Base-by-base conservation (phyloP, 1,140 invertebrate genomes). In the Orussus abietinus region DNA sequence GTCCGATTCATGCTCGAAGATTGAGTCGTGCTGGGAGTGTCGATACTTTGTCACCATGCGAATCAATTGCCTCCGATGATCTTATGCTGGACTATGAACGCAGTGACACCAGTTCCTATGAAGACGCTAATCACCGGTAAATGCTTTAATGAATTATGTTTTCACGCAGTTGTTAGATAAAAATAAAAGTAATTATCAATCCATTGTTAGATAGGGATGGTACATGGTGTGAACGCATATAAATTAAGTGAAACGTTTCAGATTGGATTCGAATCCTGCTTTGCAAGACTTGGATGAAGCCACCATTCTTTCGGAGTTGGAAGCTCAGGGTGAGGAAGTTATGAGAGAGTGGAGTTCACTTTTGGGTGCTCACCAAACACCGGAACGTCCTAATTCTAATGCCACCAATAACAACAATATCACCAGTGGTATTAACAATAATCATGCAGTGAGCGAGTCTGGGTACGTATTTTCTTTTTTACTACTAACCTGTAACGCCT, bases 61-160 rank as follows among this genome's bases (percentile, higher is more conserved):
- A 85, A 44, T 87, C 85, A 50, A 81, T 89, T 13, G 83, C 84
- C 15, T 88, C 86, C 1, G 86, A 89, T 57, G 87, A 89, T 67
- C 75, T 89, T 20, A 89, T 90, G 83, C 80, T 88, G 75, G 86
- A 90, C 71, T 88, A 83, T 53, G 85, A 89, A 45, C 69, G 80
- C 14, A 84, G 80, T 56, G 74, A 83, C 37, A 78, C 83, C 38
- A 86, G 84, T 57, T 83, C 83, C 19, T 67, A 73, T 38, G 80
- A 84, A 37, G 83, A 85, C 61, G 79, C 79, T 28, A 79, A 80
- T 49, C 80, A 84, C 53, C 80, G 80, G 81, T 84, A 74, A 55
- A 51, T 35, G 13, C 4, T 35, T 25, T 29, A 34, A 32, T 11
- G 2, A 25, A 3, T 43, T 39, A 22, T 10, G 15, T 1, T 31